Evolutionary conservation across 2,888 invertebrate genomes (phyloP).

Genomic region (Drosophila histrio): DNA sequence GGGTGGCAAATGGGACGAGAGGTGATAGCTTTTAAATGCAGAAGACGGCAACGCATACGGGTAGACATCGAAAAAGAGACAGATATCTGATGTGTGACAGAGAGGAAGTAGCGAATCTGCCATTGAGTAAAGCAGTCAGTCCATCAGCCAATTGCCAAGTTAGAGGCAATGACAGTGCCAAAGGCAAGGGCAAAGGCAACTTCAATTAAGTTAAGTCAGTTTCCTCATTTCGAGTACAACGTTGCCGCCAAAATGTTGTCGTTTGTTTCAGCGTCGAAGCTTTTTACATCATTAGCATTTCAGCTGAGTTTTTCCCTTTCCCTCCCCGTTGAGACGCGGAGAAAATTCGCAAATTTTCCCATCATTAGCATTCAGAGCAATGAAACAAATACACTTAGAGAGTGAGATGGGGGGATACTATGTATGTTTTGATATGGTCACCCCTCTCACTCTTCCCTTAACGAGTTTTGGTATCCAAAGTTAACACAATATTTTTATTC

Average conservation of each 20-base stretch:
- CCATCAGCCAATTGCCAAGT: constrained; percentile 37
- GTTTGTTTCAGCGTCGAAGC: constrained; percentile 75
- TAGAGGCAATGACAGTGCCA: constrained; percentile 7
- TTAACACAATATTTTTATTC: constrained; percentile 78
- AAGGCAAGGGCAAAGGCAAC: constrained; percentile 58
- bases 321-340: constrained; percentile 21
- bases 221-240: constrained; percentile 72
- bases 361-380: constrained; percentile 80
- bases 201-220: constrained; percentile 80
- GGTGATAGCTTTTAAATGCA: constrained; percentile 57
- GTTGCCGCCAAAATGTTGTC: constrained; percentile 67
- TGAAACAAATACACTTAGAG: constrained; percentile 78
- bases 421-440: constrained; percentile 9
- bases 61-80: background rate
- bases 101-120: constrained; percentile 4
- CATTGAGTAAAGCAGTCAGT: constrained; percentile 6
- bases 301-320: constrained; percentile 41
- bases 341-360: constrained; percentile 79
- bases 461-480: constrained; percentile 65
- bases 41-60: constrained; percentile 37
- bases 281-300: constrained; percentile 79
- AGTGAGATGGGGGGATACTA: constrained; percentile 33
- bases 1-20: constrained; percentile 23
- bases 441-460: constrained; percentile 26
- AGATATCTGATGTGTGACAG: constrained; percentile 1